phyloP scores from a whole-genome alignment of 2,888 invertebrate species.

The Scaptomyza cyrtandrae region DNA sequence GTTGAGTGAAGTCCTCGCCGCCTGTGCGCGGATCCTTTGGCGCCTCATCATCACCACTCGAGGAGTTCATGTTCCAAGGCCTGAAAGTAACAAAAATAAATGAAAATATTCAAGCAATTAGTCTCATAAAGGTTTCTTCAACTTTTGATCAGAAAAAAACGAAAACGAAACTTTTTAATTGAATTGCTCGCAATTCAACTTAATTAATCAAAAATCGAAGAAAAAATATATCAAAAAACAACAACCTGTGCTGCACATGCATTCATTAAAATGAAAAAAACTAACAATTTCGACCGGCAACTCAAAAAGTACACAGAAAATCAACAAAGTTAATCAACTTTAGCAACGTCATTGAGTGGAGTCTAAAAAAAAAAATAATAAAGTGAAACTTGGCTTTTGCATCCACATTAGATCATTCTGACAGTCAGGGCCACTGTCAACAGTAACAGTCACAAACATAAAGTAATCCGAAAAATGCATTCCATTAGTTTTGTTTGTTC shows the following conservation, averaged over 20 bases:
- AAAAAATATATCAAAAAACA: constrained; percentile 3
- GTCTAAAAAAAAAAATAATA: constrained; percentile 1
- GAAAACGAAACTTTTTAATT: constrained; percentile 8
- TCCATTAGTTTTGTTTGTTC: not conserved
- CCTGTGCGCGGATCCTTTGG: constrained; percentile 94
- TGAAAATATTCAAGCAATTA: constrained; percentile 16
- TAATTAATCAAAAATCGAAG: constrained; percentile 10
- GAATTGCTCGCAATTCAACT: constrained; percentile 5
- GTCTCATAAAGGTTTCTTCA: not conserved
- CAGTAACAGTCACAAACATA: constrained; percentile 1
- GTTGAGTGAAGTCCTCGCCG: constrained; percentile 89
- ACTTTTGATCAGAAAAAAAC: not conserved
- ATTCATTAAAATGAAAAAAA: constrained; percentile 44
- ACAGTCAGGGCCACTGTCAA: constrained; percentile 12
- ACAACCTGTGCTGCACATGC: constrained; percentile 15
- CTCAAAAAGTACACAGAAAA: constrained; percentile 24
- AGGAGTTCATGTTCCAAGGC: constrained; percentile 87
- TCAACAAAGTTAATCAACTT: constrained; percentile 14
- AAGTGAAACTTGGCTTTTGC: constrained; percentile 3
- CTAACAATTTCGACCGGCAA: constrained; percentile 22
- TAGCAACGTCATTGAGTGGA: constrained; percentile 12
- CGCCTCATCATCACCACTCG: constrained; percentile 90
- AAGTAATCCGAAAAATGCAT: constrained; percentile 8
- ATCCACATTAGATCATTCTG: constrained; percentile 10
- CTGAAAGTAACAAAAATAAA: constrained; percentile 84